Conservation (phyloP, 1,140 invertebrate species). For the Tigriopus japonicus region DNA sequence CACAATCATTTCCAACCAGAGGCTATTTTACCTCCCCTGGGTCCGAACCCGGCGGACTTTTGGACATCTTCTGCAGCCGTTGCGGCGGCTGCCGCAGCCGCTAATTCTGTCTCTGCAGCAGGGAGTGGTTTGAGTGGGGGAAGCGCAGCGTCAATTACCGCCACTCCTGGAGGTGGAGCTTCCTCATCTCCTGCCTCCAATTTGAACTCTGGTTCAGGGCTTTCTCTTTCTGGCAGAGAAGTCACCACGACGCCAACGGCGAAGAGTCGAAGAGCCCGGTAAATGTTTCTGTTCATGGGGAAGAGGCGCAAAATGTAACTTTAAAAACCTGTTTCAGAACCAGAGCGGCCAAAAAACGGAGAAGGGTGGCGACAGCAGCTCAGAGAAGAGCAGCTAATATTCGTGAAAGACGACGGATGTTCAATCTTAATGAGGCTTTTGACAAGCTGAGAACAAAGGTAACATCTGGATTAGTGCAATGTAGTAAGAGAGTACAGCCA, state of each 20-base stretch:
- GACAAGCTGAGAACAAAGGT: constrained; percentile 71
- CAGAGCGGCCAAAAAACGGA: constrained; percentile 41
- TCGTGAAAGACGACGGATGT: constrained; percentile 80
- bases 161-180: background rate
- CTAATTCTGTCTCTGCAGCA: background rate
- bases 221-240: no score
- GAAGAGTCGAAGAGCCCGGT: background rate
- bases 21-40: background rate
- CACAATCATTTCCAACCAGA: background rate
- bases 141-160: background rate
- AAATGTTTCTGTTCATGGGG: background rate
- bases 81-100: background rate
- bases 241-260: background rate
- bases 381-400: constrained; percentile 83
- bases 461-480: no score
- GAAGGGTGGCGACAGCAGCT: constrained; percentile 68
- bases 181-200: no score
- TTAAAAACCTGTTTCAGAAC: background rate
- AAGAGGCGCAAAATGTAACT: background rate
- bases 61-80: background rate
- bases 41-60: background rate
- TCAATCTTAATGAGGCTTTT: constrained; percentile 93
- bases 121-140: background rate
- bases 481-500: no score
- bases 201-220: no score